Evolutionary conservation across 37 sponge, comb jelly and placozoan species (phyloP), one percentile per base, ranked within the genome.

Genomic region (Tethya wilhelma): DNA sequence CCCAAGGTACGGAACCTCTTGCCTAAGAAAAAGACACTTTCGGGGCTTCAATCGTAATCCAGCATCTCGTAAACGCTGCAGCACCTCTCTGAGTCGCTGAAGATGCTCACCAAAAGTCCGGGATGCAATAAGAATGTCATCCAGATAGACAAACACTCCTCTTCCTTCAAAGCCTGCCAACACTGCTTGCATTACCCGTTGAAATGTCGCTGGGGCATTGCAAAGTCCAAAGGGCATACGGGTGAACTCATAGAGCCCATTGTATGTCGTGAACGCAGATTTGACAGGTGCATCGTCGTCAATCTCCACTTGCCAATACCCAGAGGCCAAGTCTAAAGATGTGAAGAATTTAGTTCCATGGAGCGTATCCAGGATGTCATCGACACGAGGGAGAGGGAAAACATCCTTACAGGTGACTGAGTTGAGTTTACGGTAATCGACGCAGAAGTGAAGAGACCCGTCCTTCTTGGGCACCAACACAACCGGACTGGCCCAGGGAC

Each of bases 221-320:
- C 84, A 84, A 14, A 87, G 30, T 2, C 93, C 93, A 76, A 90
- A 90, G 3, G 86, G 86, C 85, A 90, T 90, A 17, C 53, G 1
- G 23, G 34, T 62, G 42, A 90, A 85, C 59, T 85, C 82, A 75
- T 42, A 90, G 2, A 85, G 40, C 4, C 89, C 89, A 22, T 80
- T 46, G 57, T 74, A 64, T 23, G 85, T 89, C 38, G 56, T 67
- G 57, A 89, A 89, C 4, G 79, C 84, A 49, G 73, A 77, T 64
- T 83, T 89, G 26, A 53, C 53, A 0, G 40, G 23, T 19, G 79
- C 67, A 9, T 58, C 64, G 6, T 71, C 75, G 14, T 56, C 80
- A 38, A 90, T 40, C 41, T 53, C 46, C 5, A 90, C 63, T 41
- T 90, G 90, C 90, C 90, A 84, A 56, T 90, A 90, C 4, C 91